phyloP scores from a whole-genome alignment of 2,113 vertebrate genomes.

The Tyto alba region DNA sequence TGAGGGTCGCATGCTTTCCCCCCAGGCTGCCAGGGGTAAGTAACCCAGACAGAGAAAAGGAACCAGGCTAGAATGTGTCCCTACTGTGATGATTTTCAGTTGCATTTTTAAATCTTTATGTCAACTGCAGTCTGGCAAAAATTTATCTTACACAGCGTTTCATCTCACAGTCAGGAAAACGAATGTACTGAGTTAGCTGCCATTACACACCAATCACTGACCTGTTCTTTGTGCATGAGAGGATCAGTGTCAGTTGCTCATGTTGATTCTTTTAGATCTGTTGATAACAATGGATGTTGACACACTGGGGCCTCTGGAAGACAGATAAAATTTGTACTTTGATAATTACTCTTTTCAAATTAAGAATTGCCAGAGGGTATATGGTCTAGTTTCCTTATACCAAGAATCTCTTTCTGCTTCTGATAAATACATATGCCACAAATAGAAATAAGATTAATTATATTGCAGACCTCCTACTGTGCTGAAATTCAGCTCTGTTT shows the following conservation, averaged over 20 bases:
- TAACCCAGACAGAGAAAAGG: not conserved
- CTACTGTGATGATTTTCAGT: not conserved
- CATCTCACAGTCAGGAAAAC: not conserved
- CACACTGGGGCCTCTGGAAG: not conserved
- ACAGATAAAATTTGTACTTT: not conserved
- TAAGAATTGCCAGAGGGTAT: not conserved
- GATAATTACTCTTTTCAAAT: not conserved
- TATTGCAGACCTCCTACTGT: not conserved
- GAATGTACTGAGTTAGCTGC: not conserved
- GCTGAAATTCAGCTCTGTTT: not conserved
- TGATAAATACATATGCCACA: not conserved
- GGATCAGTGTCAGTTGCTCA: not conserved
- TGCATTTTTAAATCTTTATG: not conserved
- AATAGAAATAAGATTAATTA: not conserved
- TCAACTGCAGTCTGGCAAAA: not conserved
- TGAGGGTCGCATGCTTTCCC: not conserved
- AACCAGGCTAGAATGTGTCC: not conserved
- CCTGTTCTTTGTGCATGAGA: accelerated
- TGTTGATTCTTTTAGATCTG: not conserved
- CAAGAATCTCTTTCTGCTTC: not conserved
- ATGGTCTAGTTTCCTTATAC: not conserved
- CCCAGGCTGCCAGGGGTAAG: not conserved
- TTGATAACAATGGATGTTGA: not conserved
- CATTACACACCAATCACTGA: not conserved
- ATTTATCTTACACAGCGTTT: not conserved